A percentile compares a stretch with the other conserved stretches of the same genome.
Conservation (phyloP, 2,797 vertebrate species). For the Clamator glandarius region DNA sequence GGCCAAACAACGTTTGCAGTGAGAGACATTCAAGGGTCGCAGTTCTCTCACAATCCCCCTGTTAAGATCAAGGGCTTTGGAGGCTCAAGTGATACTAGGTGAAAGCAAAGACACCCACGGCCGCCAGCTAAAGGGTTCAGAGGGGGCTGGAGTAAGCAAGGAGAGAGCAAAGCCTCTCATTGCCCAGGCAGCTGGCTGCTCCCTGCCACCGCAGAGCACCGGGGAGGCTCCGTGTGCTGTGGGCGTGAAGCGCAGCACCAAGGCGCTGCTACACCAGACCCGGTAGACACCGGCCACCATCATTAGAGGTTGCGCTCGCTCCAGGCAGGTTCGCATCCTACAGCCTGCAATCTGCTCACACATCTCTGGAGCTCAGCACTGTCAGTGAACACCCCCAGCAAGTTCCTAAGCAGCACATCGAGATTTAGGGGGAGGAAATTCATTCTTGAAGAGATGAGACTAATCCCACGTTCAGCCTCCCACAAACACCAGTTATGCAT, state of each 20-base stretch:
- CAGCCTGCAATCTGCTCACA: not conserved
- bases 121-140: not conserved
- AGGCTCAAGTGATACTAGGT: not conserved
- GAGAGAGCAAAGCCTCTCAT: not conserved
- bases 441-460: not conserved
- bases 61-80: not conserved
- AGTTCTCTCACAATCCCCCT: not conserved
- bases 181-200: not conserved
- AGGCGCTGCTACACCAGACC: fast-evolving
- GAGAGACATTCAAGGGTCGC: too few relatives aligned
- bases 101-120: not conserved
- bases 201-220: fast-evolving
- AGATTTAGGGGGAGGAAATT: not conserved
- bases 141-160: not conserved
- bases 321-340: not conserved
- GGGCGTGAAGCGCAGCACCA: fast-evolving
- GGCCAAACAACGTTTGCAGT: not conserved
- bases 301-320: not conserved
- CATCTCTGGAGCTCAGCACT: not conserved
- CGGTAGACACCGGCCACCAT: not conserved
- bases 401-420: not conserved
- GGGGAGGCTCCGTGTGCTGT: not conserved
- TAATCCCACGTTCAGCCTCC: not conserved
- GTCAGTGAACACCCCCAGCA: not conserved
- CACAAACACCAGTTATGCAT: not conserved